Conservation (phyloP, 2,888 invertebrate species). For the Cynaeus angustus region DNA sequence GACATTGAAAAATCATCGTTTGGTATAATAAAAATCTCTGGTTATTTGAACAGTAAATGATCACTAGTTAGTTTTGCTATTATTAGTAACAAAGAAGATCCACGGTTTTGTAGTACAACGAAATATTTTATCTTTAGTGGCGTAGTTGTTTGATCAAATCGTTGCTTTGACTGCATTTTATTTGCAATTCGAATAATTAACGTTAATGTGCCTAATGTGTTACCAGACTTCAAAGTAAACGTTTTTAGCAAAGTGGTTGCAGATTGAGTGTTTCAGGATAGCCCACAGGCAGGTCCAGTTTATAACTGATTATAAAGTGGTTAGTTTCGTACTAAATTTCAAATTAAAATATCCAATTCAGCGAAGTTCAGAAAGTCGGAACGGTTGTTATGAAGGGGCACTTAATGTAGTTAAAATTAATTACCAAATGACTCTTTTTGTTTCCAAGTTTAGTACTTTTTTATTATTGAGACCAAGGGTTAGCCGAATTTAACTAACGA, state of each 20-base stretch:
- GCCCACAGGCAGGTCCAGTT: constrained; percentile 9
- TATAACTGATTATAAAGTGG: constrained; percentile 23
- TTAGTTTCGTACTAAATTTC: constrained; percentile 11
- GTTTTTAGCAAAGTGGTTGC: neutral
- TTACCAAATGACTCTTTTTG: constrained; percentile 10
- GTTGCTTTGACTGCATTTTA: too few species aligned
- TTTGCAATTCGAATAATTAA: too few species aligned
- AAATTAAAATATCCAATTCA: constrained; percentile 29
- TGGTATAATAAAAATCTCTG: too few species aligned
- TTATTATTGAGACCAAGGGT: constrained; percentile 6
- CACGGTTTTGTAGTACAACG: too few species aligned
- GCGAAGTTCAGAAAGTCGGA: constrained; percentile 13
- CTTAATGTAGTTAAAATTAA: constrained; percentile 10
- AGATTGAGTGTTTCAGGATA: neutral
- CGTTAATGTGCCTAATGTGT: neutral
- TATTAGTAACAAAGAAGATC: too few species aligned
- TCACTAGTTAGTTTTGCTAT: too few species aligned
- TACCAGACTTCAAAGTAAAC: constrained; percentile 2
- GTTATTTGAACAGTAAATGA: too few species aligned
- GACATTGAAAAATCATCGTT: too few species aligned
- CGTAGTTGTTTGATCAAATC: too few species aligned
- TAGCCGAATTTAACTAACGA: constrained; percentile 16
- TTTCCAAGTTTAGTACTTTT: constrained; percentile 2
- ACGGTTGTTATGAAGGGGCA: constrained; percentile 6
- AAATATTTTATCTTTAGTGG: too few species aligned